A percentile compares a stretch with the other conserved stretches of the same genome.
Conservation (phyloP, 2,888 invertebrate genomes). For the Odontothrips loti region DNA sequence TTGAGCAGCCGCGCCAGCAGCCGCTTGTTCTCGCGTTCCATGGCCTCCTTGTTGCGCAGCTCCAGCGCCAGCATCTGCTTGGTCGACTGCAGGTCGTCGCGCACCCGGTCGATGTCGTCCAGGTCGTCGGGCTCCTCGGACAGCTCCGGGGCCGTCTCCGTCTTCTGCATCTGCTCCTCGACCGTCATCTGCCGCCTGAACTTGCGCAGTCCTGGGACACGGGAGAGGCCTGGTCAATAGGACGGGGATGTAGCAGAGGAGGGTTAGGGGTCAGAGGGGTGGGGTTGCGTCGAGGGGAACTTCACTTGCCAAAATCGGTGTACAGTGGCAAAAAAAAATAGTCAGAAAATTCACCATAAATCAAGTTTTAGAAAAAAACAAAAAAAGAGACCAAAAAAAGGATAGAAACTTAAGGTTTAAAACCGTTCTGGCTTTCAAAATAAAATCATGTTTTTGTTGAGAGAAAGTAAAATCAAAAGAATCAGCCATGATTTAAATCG, state of each 20-base stretch:
- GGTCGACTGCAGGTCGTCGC: slow-evolving; percentile 86
- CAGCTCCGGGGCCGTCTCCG: slow-evolving; percentile 48
- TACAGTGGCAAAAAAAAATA: no score
- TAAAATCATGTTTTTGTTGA: no score
- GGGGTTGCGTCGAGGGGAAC: no score
- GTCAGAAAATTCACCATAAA: no score
- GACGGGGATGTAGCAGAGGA: not conserved
- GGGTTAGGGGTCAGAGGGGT: no score
- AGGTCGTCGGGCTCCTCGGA: slow-evolving; percentile 70
- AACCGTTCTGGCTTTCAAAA: no score
- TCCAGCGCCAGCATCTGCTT: slow-evolving; percentile 87
- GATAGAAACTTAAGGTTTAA: no score
- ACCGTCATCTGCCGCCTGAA: slow-evolving; percentile 86
- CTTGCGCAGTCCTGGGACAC: slow-evolving; percentile 60
- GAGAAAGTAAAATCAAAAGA: no score
- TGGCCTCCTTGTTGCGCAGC: slow-evolving; percentile 77
- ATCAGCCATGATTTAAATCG: no score
- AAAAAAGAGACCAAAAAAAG: no score
- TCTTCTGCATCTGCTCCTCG: slow-evolving; percentile 82
- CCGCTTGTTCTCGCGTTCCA: slow-evolving; percentile 80
- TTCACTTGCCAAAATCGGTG: no score
- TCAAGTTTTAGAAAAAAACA: no score
- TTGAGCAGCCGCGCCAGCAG: slow-evolving; percentile 72
- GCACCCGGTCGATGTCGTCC: slow-evolving; percentile 78
- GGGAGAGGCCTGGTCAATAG: not conserved